Conservation (phyloP, 2,797 vertebrate genomes). For the Lacerta agilis region DNA sequence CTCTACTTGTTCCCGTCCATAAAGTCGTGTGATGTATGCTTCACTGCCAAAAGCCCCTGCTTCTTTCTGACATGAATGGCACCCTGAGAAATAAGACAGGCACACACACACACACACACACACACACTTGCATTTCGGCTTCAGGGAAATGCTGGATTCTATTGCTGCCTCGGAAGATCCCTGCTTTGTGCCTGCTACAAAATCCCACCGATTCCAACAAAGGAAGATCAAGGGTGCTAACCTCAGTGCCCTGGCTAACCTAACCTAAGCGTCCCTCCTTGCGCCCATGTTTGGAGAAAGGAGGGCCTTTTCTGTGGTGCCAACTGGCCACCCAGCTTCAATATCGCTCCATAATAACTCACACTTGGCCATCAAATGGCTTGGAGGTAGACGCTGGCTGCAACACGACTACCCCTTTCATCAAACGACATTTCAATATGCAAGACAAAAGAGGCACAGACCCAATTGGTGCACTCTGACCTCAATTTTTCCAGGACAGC, state of each 20-base stretch:
- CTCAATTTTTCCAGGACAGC: slow-evolving; percentile 66
- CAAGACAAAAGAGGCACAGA: slow-evolving; percentile 59
- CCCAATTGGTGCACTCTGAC: slow-evolving; percentile 70
- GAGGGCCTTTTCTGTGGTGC: slow-evolving; percentile 37
- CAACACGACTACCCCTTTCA: slow-evolving; percentile 60
- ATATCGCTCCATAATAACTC: slow-evolving; percentile 60
- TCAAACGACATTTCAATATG: slow-evolving; percentile 40
- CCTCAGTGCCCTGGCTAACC: slow-evolving; percentile 40
- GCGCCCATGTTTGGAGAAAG: slow-evolving; percentile 15
- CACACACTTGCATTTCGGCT: neutral
- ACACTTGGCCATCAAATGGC: slow-evolving; percentile 28
- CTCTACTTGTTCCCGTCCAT: neutral
- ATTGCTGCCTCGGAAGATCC: neutral
- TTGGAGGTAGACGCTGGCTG: slow-evolving; percentile 40
- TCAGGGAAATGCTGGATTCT: slow-evolving; percentile 1
- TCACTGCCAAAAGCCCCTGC: neutral
- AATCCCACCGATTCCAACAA: slow-evolving; percentile 43
- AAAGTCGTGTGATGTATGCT: rapidly evolving
- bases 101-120: neutral
- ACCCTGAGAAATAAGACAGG: neutral
- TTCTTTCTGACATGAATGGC: neutral
- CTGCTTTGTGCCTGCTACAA: slow-evolving; percentile 22
- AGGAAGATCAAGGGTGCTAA: slow-evolving; percentile 58
- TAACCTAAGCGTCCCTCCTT: slow-evolving; percentile 45
- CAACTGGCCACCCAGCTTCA: slow-evolving; percentile 51